phyloP scores from a whole-genome alignment of 2,113 vertebrate species.

The Oncorhynchus nerka region DNA sequence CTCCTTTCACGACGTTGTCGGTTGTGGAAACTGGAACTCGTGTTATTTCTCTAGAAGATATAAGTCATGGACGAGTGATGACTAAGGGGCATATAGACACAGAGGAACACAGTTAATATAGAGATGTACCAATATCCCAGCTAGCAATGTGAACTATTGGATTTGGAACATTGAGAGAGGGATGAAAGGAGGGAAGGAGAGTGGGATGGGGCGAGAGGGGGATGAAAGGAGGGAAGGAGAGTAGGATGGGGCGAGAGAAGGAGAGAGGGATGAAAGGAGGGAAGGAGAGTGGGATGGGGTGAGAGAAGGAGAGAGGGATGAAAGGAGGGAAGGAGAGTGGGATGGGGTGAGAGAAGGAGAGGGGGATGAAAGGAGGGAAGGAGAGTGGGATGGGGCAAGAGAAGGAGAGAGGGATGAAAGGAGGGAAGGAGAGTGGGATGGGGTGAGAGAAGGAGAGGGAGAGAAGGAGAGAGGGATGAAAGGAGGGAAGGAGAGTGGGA shows the following conservation, averaged over 20 bases:
- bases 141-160: slow-evolving; percentile 78
- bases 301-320: neutral
- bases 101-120: slow-evolving; percentile 15
- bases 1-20: slow-evolving; percentile 16
- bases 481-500: neutral
- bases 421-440: neutral
- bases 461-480: too few species aligned
- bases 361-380: slow-evolving; percentile 11
- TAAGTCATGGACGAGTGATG: neutral
- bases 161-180: slow-evolving; percentile 40
- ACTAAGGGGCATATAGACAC: slow-evolving; percentile 25
- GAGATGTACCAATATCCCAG: slow-evolving; percentile 71
- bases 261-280: too few species aligned
- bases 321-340: slow-evolving; percentile 13
- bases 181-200: too few species aligned
- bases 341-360: neutral
- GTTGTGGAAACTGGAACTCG: slow-evolving; percentile 18
- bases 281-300: neutral
- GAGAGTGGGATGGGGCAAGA: neutral
- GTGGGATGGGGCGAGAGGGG: neutral
- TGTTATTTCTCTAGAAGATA: slow-evolving; percentile 22
- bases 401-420: neutral
- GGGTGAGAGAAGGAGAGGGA: accelerated
- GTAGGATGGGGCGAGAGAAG: accelerated
- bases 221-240: neutral